Conservation (phyloP, 2,888 invertebrate species). For the Meteorus colon region DNA sequence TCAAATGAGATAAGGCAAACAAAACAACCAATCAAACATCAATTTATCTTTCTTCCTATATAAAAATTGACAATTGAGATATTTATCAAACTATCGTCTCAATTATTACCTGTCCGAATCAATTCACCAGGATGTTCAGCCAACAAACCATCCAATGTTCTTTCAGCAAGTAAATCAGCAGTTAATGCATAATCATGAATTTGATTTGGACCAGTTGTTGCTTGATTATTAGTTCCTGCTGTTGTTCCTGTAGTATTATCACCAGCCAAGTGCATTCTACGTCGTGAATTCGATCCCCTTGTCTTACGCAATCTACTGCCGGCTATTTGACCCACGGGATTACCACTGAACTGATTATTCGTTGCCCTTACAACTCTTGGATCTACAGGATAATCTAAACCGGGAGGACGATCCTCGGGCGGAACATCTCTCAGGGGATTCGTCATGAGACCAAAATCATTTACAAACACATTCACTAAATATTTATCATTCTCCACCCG, state of each 20-base stretch:
- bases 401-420: conserved; percentile 69
- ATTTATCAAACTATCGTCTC: neutral
- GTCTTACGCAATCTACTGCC: conserved; percentile 61
- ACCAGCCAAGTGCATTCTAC: conserved; percentile 85
- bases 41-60: neutral
- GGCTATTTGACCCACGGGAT: conserved; percentile 56
- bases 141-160: conserved; percentile 87
- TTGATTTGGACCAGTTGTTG: conserved; percentile 62
- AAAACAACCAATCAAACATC: neutral
- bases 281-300: conserved; percentile 64
- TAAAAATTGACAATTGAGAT: neutral
- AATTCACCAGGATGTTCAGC: conserved; percentile 95
- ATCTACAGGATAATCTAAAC: conserved; percentile 65
- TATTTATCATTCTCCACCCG: conserved; percentile 35
- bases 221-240: conserved; percentile 76
- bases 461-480: conserved; percentile 34
- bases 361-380: conserved; percentile 58
- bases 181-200: conserved; percentile 80
- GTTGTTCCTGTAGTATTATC: conserved; percentile 71
- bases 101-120: conserved; percentile 85
- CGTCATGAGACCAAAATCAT: conserved; percentile 67
- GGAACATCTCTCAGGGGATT: conserved; percentile 71
- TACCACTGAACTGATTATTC: conserved; percentile 57
- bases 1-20: conserved; percentile 3
- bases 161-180: conserved; percentile 87